A percentile compares a stretch with the other conserved stretches of the same genome.
Evolutionary conservation across 2,113 vertebrate species (phyloP).

Genomic region (Pitta sordida): DNA sequence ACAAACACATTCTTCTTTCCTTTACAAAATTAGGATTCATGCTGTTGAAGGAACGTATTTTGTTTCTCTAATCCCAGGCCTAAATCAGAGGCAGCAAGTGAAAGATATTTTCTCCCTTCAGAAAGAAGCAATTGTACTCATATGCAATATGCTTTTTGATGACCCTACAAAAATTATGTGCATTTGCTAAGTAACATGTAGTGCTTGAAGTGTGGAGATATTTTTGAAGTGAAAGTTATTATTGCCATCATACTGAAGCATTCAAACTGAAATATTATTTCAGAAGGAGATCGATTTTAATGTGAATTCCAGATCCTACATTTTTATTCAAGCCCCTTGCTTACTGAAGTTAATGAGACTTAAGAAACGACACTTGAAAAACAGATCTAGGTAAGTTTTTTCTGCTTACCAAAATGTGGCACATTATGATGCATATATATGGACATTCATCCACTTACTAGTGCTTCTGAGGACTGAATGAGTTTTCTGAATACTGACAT

Average conservation of each 20-base stretch:
- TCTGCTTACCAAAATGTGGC: not conserved
- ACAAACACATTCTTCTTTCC: not conserved
- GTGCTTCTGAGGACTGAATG: not conserved
- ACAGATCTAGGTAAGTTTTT: not conserved
- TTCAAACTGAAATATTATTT: not conserved
- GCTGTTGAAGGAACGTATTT: not conserved
- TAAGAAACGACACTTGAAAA: not conserved
- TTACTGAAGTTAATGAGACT: not conserved
- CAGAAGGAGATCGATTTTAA: not conserved
- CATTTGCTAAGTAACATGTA: constrained; percentile 8
- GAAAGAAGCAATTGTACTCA: constrained; percentile 28
- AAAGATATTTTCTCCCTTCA: constrained; percentile 9
- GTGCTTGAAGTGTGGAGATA: not conserved
- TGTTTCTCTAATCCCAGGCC: constrained; percentile 38
- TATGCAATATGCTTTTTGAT: not conserved
- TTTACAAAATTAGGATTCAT: constrained; percentile 4
- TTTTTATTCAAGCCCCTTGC: not conserved
- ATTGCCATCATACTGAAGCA: not conserved
- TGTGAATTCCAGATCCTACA: not conserved
- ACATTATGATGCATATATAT: not conserved
- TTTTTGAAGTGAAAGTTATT: constrained; percentile 10
- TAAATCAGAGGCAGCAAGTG: not conserved
- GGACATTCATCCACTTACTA: not conserved
- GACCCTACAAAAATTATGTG: not conserved
- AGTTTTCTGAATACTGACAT: not conserved